These are phyloP conservation scores for Tiaroga cobitis DNA, from an alignment of 2,797 vertebrate species.

Conservation along the genomic window DNA sequence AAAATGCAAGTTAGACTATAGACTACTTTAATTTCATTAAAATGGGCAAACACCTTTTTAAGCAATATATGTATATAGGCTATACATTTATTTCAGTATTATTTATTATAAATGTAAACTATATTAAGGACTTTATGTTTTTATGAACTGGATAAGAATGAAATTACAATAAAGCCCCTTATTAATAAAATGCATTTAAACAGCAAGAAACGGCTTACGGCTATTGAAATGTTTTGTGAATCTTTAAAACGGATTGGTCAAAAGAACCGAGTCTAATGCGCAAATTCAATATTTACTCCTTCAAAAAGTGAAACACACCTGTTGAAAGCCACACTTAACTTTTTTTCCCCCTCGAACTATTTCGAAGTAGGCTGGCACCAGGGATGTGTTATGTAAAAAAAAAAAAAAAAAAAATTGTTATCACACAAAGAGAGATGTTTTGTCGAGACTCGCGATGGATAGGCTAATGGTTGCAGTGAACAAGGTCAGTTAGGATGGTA, in stretches of 20 bases:
- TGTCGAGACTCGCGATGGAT: conserved; percentile 27
- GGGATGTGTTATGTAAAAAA: neutral
- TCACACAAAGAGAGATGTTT: conserved; percentile 12
- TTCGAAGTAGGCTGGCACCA: neutral
- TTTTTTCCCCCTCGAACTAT: neutral
- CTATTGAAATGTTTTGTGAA: neutral
- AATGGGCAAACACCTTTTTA: neutral
- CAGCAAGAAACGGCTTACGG: neutral
- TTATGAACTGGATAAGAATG: neutral
- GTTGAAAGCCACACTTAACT: neutral
- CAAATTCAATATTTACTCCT: neutral
- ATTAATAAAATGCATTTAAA: neutral
- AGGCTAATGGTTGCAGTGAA: neutral
- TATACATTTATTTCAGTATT: neutral
- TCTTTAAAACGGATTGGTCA: neutral
- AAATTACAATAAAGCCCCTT: neutral
- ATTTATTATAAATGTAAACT: neutral
- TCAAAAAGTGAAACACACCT: conserved; percentile 2
- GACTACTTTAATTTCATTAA: neutral
- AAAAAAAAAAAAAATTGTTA: neutral
- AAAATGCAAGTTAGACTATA: neutral
- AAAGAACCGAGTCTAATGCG: conserved; percentile 25
- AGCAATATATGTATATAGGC: neutral
- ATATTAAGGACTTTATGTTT: neutral
- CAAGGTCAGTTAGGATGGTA: conserved; percentile 47